phyloP scores from a whole-genome alignment of 2,888 invertebrate species.

The Vannuccia rotundouncinata region DNA sequence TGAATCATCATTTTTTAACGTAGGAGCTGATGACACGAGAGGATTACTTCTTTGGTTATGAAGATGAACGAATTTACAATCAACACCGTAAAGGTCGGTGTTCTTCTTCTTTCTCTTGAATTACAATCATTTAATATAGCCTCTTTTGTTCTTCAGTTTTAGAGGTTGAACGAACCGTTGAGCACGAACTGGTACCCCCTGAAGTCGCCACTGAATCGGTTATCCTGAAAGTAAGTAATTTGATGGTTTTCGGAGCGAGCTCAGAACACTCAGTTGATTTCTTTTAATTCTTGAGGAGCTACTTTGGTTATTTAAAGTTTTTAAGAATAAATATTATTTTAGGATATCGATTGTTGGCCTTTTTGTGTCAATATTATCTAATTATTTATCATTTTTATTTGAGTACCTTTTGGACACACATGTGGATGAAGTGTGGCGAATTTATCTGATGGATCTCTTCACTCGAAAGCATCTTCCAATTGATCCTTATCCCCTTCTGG shows the following conservation, averaged over 20 bases:
- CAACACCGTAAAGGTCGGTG: constrained; percentile 32
- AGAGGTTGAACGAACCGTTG: constrained; percentile 45
- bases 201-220: constrained; percentile 47
- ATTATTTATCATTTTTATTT: too few species aligned
- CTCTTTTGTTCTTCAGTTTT: constrained; percentile 43
- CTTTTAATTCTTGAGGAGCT: too few species aligned
- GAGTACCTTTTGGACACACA: constrained; percentile 52
- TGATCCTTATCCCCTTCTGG: constrained; percentile 49
- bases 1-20: constrained; percentile 3
- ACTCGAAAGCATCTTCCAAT: constrained; percentile 45
- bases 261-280: too few species aligned
- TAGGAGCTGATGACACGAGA: background rate
- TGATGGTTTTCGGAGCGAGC: too few species aligned
- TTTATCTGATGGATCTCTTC: constrained; percentile 46
- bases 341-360: too few species aligned
- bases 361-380: too few species aligned
- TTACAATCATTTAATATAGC: background rate
- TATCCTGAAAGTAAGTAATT: constrained; percentile 45
- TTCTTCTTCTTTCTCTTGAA: background rate
- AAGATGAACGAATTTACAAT: constrained; percentile 46
- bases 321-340: too few species aligned
- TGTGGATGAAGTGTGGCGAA: constrained; percentile 49
- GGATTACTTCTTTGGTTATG: constrained; percentile 44
- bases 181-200: constrained; percentile 45
- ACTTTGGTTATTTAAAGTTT: too few species aligned